Base-by-base conservation (phyloP, 2,113 vertebrate genomes). In the Gopherus flavomarginatus region DNA sequence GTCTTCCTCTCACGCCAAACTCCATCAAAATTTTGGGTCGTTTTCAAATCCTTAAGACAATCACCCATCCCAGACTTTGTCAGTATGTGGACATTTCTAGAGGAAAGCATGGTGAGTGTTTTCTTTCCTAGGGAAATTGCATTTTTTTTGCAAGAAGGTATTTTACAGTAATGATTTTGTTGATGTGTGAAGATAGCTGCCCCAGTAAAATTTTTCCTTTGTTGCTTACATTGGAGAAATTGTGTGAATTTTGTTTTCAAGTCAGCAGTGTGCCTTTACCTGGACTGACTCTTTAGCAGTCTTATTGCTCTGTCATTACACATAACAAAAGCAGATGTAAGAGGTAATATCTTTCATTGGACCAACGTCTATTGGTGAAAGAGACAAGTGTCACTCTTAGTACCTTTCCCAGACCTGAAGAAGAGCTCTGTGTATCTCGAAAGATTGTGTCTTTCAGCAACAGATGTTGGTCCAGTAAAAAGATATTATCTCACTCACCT, bases 11-110 rank as follows among this genome's bases (percentile, higher is more conserved):
- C 59, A 99, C 99, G 54, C 99, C 99, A 77, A 99, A 99, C 97
- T 99, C 99, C 96, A 99, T 99, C 96, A 99, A 99, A 98, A 99
- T 99, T 95, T 98, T 99, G 90, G 99, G 99, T 24, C 99, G 99
- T 81, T 99, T 99, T 98, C 99, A 99, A 97, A 99, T 99, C 93
- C 99, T 99, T 31, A 99, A 99, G 98, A 99, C 99, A 89, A 97
- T 99, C 92, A 99, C 98, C 31, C 99, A 99, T 90, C 99, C 99
- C 59, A 98, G 99, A 95, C 99, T 99, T 57, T 99, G 99, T 93
- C 99, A 99, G 47, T 99, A 99, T 31, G 98, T 99, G 97, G 99
- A 99, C 96, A 99, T 99, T 95, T 98, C 99, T 93, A 98, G 99
- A 95, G 99, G 99, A 90, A 99, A 99, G 94, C 99, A 99, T 65